Conservation (phyloP, 2,797 vertebrate genomes). For the Trematomus bernacchii region DNA sequence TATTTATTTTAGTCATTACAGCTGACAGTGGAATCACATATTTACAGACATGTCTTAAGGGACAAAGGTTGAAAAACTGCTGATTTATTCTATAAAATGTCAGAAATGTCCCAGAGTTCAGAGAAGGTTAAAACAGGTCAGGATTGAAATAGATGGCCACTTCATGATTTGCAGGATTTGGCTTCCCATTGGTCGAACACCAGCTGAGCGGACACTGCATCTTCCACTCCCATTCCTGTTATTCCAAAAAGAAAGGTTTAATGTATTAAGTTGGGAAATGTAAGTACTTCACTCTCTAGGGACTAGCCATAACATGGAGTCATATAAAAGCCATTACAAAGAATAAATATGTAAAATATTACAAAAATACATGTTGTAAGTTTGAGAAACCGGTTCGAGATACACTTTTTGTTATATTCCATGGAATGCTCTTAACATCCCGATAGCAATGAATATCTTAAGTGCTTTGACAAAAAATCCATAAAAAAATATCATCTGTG, state of each 20-base stretch:
- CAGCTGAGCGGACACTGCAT: conserved; percentile 92
- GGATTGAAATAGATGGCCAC: not conserved
- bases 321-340: not conserved
- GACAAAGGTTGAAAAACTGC: not conserved
- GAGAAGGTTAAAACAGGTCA: not conserved
- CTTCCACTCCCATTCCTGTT: conserved; percentile 94
- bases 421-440: too few species aligned
- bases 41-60: not conserved
- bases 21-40: too few species aligned
- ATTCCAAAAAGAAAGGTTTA: not conserved
- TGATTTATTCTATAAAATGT: too few species aligned
- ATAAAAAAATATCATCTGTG: too few species aligned
- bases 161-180: conserved; percentile 64
- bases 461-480: too few species aligned
- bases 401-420: too few species aligned
- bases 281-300: not conserved
- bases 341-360: not conserved
- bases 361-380: too few species aligned
- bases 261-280: not conserved
- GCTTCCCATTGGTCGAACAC: conserved; percentile 91
- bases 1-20: too few species aligned
- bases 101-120: too few species aligned
- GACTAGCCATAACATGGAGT: not conserved
- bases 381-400: too few species aligned
- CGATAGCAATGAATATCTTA: too few species aligned